Evolutionary conservation across 2,797 vertebrate species (phyloP).

Genomic region (Aselliscus stoliczkanus): DNA sequence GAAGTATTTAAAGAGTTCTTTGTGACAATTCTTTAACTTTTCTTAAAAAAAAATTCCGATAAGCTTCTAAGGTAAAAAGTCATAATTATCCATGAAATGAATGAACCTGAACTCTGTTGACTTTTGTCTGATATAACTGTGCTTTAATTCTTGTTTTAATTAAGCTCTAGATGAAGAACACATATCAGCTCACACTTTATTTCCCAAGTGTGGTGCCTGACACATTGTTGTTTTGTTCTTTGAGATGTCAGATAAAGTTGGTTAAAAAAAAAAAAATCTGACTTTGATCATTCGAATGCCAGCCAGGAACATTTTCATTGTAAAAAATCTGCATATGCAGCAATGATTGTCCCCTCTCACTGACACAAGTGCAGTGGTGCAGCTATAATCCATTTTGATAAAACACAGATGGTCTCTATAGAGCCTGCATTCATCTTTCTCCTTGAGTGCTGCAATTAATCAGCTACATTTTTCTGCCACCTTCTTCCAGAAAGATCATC

Average conservation of each 20-base stretch:
- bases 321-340: not conserved
- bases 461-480: not conserved
- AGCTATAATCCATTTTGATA: not conserved
- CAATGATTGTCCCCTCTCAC: not conserved
- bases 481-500: not conserved
- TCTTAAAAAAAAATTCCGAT: not conserved
- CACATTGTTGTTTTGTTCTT: not conserved
- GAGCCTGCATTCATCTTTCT: not conserved
- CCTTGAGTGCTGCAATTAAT: not conserved
- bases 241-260: not conserved
- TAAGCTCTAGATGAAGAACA: not conserved
- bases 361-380: not conserved
- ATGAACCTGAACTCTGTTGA: not conserved
- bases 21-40: not conserved
- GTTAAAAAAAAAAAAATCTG: not conserved
- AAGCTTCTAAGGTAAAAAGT: not conserved
- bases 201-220: not conserved
- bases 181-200: not conserved
- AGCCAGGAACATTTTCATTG: not conserved
- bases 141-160: not conserved
- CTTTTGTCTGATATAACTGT: not conserved
- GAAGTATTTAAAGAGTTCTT: not conserved
- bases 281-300: not conserved
- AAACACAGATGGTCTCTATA: not conserved
- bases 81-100: not conserved